phyloP scores from a whole-genome alignment of 1,140 invertebrate genomes.

The Euura lappo region DNA sequence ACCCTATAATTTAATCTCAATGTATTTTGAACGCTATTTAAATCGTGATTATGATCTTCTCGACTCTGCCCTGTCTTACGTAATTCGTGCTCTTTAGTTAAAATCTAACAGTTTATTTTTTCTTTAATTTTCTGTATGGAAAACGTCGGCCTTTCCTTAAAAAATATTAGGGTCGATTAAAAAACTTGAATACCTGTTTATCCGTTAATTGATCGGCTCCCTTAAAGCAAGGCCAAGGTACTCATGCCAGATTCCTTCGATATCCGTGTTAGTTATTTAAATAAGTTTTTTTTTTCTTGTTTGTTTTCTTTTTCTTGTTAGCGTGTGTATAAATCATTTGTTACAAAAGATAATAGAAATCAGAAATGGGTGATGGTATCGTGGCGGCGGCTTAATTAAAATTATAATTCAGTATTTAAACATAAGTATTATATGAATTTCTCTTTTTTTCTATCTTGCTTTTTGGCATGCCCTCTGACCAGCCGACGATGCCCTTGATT shows the following conservation, averaged over 20 bases:
- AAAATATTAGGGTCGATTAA: slow-evolving; percentile 8
- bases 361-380: neutral
- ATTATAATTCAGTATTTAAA: slow-evolving; percentile 23
- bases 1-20: slow-evolving; percentile 8
- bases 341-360: slow-evolving; percentile 15
- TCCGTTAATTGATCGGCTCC: slow-evolving; percentile 17
- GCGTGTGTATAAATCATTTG: slow-evolving; percentile 22
- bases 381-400: neutral
- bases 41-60: neutral
- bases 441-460: slow-evolving; percentile 42
- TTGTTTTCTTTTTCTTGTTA: slow-evolving; percentile 24
- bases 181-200: neutral
- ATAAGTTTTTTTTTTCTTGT: slow-evolving; percentile 13
- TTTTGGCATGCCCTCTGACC: slow-evolving; percentile 59
- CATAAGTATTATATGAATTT: neutral
- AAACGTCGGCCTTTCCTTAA: slow-evolving; percentile 58
- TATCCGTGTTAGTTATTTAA: slow-evolving; percentile 16
- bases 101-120: slow-evolving; percentile 14
- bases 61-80: neutral
- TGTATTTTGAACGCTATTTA: slow-evolving; percentile 12
- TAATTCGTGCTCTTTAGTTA: neutral
- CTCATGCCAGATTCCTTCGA: slow-evolving; percentile 41
- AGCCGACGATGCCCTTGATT: slow-evolving; percentile 16
- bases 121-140: slow-evolving; percentile 40
- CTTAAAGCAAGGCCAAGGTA: slow-evolving; percentile 58